These are phyloP conservation scores for Drosophila trapezifrons DNA, from an alignment of 1,140 invertebrate genomes.

Conservation along the genomic window DNA sequence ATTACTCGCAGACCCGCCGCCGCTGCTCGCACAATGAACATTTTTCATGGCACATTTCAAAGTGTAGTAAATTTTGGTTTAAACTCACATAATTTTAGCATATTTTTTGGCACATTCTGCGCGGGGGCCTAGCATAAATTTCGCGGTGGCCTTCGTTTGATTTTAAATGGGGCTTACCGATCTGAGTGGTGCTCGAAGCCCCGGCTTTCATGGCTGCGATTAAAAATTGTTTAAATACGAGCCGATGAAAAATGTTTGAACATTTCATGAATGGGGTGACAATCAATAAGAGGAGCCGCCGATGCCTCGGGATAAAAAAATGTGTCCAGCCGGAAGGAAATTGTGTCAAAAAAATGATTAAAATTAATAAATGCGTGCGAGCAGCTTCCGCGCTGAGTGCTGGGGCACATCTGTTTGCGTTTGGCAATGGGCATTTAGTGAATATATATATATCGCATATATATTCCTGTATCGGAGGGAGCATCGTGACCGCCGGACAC, in stretches of 20 bases:
- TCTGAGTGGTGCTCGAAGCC: slow-evolving; percentile 5
- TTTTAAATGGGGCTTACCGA: slow-evolving; percentile 47
- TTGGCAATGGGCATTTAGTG: slow-evolving; percentile 68
- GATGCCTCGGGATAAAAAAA: slow-evolving; percentile 1
- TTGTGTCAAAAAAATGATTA: slow-evolving; percentile 68
- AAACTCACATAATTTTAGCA: slow-evolving; percentile 70
- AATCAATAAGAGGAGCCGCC: slow-evolving; percentile 17
- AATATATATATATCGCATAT: slow-evolving; percentile 5
- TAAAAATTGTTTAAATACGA: slow-evolving; percentile 79
- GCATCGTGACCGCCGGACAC: slow-evolving; percentile 1
- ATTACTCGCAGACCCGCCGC: slow-evolving; percentile 57
- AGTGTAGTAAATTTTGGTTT: slow-evolving; percentile 79
- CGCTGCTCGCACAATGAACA: slow-evolving; percentile 58
- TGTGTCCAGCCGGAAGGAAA: slow-evolving; percentile 27
- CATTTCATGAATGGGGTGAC: slow-evolving; percentile 44
- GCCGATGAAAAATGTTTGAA: slow-evolving; percentile 48
- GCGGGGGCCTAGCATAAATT: slow-evolving; percentile 45
- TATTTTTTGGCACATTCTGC: slow-evolving; percentile 36
- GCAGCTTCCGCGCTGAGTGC: slow-evolving; percentile 40
- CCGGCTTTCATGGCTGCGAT: slow-evolving; percentile 65
- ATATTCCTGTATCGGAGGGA: slow-evolving; percentile 16
- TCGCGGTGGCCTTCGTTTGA: slow-evolving; percentile 30
- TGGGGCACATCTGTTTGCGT: slow-evolving; percentile 42
- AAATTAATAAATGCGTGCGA: slow-evolving; percentile 76
- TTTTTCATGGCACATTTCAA: slow-evolving; percentile 79